Percentiles rank a stretch among this genome's conserved stretches.
Evolutionary conservation across 2,113 vertebrate species (phyloP).

Genomic region (Leptobrachium leishanense): DNA sequence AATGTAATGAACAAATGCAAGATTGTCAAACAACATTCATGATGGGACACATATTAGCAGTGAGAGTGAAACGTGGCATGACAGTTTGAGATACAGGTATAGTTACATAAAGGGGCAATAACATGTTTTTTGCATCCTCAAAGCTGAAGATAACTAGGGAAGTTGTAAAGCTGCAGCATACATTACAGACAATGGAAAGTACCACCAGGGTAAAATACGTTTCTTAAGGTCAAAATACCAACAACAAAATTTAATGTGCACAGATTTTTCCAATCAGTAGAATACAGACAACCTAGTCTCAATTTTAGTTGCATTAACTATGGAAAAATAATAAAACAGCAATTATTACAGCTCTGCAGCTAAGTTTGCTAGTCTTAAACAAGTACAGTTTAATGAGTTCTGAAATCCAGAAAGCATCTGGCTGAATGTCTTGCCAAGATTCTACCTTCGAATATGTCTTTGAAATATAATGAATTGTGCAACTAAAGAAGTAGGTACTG

Average conservation of each 20-base stretch:
- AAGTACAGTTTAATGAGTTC: constrained; percentile 61
- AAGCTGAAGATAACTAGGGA: too few species aligned
- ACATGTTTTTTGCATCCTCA: too few species aligned
- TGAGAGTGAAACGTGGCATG: too few species aligned
- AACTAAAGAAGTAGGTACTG: constrained; percentile 57
- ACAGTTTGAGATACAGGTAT: too few species aligned
- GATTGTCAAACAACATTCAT: too few species aligned
- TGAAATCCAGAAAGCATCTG: constrained; percentile 61
- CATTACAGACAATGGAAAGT: too few species aligned
- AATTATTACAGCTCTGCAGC: constrained; percentile 59
- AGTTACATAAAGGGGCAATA: too few species aligned
- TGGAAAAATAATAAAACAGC: constrained; percentile 58
- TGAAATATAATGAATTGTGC: constrained; percentile 60
- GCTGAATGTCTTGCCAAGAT: constrained; percentile 57
- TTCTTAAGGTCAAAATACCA: too few species aligned
- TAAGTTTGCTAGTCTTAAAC: constrained; percentile 54
- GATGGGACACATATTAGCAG: too few species aligned
- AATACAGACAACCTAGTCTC: constrained; percentile 31
- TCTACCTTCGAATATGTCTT: constrained; percentile 59
- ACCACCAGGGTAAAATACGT: neutral
- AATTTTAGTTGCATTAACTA: constrained; percentile 55
- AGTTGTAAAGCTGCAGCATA: too few species aligned
- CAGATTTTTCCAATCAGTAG: neutral
- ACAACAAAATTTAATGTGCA: neutral
- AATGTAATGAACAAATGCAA: too few species aligned